phyloP scores from a whole-genome alignment of 37 sponge, comb jelly and placozoan genomes.

The Ephydatia muelleri region DNA sequence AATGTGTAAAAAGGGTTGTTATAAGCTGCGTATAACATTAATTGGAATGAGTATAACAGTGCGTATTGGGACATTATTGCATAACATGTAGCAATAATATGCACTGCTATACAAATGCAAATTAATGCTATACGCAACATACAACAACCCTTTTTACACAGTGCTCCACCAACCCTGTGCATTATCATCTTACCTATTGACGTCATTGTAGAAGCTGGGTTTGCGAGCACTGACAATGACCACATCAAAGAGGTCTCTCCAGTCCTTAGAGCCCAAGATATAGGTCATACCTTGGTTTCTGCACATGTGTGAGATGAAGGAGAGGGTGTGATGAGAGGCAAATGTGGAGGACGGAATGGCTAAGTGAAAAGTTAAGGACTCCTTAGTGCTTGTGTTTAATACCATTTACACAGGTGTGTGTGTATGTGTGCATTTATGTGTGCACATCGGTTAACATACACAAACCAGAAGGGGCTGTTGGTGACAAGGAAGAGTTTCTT shows the following conservation, averaged over 20 bases:
- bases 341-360: not conserved
- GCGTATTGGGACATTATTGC: too few species aligned
- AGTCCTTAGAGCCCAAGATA: conserved; percentile 63
- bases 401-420: too few species aligned
- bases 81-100: too few species aligned
- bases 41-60: too few species aligned
- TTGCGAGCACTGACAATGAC: conserved; percentile 81
- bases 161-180: too few species aligned
- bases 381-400: not conserved
- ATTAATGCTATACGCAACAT: too few species aligned
- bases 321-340: not conserved
- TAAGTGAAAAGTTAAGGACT: not conserved
- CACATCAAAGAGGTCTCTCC: conserved; percentile 92
- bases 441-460: conserved; percentile 71
- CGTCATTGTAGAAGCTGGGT: conserved; percentile 79
- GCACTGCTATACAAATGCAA: too few species aligned
- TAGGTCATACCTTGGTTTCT: conserved; percentile 83
- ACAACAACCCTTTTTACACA: too few species aligned
- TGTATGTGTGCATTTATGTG: not conserved
- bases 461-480: conserved; percentile 88
- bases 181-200: conserved; percentile 33
- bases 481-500: conserved; percentile 94
- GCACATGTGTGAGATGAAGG: too few species aligned
- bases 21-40: too few species aligned
- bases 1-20: too few species aligned